Evolutionary conservation across 2,888 invertebrate genomes (phyloP), one percentile per base, ranked within the genome.

Genomic region (Dendrolimus houi): DNA sequence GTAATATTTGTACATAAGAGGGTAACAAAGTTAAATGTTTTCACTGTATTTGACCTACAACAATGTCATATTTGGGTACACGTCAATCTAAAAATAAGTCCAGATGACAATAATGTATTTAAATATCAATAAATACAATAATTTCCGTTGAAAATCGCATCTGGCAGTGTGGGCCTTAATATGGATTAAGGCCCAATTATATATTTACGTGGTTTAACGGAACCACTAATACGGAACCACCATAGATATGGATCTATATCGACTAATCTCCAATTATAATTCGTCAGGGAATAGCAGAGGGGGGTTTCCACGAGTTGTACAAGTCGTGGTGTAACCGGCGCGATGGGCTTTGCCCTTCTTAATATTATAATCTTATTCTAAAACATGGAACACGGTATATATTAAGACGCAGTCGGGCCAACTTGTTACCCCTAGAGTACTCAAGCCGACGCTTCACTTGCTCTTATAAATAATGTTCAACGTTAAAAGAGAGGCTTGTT

Each of bases 321-420:
- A 68, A 70, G 63, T 68, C 75, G 47, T 10, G 47, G 47, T 47
- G 47, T 47, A 71, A 69, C 67, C 68, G 69, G 71, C 69, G 70
- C 68, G 69, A 65, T 71, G 67, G 60, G 69, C 70, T 63, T 65
- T 66, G 61, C 64, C 68, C 82, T 80, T 77, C 83, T 87, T 84
- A 85, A 85, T 87, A 88, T 88, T 88, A 85, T 88, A 88, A 88
- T 87, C 76, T 81, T 86, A 88, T 88, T 88, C 86, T 81, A 83
- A 47, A 87, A 87, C 85, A 86, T 73, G 75, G 88, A 87, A 87
- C 85, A 86, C 73, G 75, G 88, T 87, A 88, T 89, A 87, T 74
- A 87, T 88, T 87, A 86, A 74, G 72, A 70, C 68, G 73, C 68
- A 74, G 72, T 67, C 68, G 69, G 60, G 65, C 62, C 65, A 72